Evolutionary conservation across 2,113 vertebrate species (phyloP).

Genomic region (Heteronetta atricapilla): DNA sequence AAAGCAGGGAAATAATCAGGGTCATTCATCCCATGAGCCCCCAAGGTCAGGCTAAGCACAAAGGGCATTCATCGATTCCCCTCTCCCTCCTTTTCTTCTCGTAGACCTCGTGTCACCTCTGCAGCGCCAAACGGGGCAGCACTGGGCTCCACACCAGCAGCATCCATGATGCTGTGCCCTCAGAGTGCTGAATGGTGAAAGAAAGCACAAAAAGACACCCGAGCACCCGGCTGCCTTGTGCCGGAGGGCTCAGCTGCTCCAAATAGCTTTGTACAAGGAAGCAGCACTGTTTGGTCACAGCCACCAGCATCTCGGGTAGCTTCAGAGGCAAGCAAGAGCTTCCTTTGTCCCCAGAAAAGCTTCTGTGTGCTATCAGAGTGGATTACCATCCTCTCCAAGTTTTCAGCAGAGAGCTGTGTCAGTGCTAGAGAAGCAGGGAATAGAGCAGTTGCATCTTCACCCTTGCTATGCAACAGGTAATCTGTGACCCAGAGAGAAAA

Average conservation of each 20-base stretch:
- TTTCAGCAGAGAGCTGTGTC: not conserved
- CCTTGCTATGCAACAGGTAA: not conserved
- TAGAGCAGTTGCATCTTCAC: not conserved
- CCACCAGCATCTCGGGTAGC: not conserved
- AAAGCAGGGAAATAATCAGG: not conserved
- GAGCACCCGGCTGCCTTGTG: not conserved
- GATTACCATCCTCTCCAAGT: not conserved
- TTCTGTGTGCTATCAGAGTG: not conserved
- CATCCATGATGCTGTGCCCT: not conserved
- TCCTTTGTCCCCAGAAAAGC: not conserved
- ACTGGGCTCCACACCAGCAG: not conserved
- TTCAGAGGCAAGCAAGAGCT: not conserved
- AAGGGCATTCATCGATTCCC: not conserved
- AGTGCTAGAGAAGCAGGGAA: not conserved
- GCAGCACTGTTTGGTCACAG: not conserved
- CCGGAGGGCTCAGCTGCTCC: not conserved
- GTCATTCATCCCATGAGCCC: not conserved
- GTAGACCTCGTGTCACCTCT: not conserved
- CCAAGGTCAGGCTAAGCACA: not conserved
- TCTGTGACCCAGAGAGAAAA: not conserved
- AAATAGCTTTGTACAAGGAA: not conserved
- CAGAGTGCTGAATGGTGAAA: not conserved
- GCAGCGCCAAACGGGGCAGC: not conserved
- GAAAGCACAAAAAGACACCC: not conserved
- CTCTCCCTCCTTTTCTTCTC: not conserved